phyloP scores from a whole-genome alignment of 2,888 invertebrate genomes.

The Papilio protenor region DNA sequence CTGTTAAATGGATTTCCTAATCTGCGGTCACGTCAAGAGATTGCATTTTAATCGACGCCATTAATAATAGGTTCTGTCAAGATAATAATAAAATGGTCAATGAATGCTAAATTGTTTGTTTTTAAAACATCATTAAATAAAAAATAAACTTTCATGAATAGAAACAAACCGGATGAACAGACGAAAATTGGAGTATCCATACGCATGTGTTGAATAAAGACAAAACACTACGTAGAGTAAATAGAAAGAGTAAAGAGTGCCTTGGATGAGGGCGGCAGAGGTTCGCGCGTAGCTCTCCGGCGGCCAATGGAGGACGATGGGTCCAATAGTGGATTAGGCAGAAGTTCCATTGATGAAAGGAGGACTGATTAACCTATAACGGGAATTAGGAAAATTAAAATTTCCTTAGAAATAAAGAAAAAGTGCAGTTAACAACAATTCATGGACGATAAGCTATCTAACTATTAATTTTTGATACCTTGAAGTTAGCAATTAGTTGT shows the following conservation, averaged over 20 bases:
- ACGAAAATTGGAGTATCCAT: too few species aligned
- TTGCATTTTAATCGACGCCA: conserved; percentile 10
- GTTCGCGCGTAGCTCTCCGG: neutral
- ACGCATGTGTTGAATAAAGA: too few species aligned
- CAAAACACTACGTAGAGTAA: too few species aligned
- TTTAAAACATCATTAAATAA: neutral
- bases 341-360: too few species aligned
- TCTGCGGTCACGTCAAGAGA: conserved; percentile 24
- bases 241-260: too few species aligned
- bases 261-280: neutral
- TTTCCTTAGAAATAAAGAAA: neutral
- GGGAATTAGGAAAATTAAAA: neutral
- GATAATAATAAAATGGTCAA: conserved; percentile 18
- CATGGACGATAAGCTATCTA: too few species aligned
- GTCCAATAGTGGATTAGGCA: neutral
- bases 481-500: neutral
- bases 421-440: neutral
- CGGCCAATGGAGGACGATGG: neutral
- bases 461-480: too few species aligned
- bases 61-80: conserved; percentile 20
- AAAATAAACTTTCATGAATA: neutral
- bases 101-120: neutral
- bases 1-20: conserved; percentile 20
- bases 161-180: neutral
- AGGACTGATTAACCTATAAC: neutral